These are phyloP conservation scores for Steinernema scapterisci DNA, from an alignment of 2,888 invertebrate species.

Conservation along the genomic window DNA sequence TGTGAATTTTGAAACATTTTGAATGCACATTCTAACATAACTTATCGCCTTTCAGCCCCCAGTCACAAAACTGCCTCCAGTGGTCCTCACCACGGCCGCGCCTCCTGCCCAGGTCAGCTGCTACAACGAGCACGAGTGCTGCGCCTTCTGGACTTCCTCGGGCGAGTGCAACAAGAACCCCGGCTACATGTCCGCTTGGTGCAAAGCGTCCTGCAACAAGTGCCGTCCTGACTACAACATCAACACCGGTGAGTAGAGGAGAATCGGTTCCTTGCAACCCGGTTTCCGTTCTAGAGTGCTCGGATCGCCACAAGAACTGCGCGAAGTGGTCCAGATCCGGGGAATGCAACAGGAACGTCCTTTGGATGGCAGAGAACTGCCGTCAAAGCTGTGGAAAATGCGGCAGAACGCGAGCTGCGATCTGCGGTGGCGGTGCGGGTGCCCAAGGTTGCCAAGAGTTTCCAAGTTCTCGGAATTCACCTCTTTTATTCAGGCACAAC, in stretches of 20 bases:
- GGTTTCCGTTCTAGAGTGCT: slow-evolving; percentile 49
- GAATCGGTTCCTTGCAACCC: not conserved
- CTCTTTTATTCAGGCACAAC: slow-evolving; percentile 12
- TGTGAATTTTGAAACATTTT: too few relatives aligned
- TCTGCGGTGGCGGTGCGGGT: slow-evolving; percentile 46
- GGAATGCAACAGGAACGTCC: slow-evolving; percentile 57
- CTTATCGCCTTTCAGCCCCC: slow-evolving; percentile 6
- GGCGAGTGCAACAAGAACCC: slow-evolving; percentile 58
- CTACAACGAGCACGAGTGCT: slow-evolving; percentile 63
- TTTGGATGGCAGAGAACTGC: slow-evolving; percentile 65
- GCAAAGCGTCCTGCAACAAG: slow-evolving; percentile 56
- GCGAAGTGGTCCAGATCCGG: slow-evolving; percentile 52
- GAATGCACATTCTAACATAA: too few relatives aligned
- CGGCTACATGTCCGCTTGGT: slow-evolving; percentile 60
- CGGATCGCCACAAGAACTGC: slow-evolving; percentile 59
- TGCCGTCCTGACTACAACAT: slow-evolving; percentile 47
- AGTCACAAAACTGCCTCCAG: slow-evolving; percentile 26
- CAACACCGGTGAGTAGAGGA: not conserved
- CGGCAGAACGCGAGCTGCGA: slow-evolving; percentile 46
- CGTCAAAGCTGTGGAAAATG: slow-evolving; percentile 56
- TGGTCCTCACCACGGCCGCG: slow-evolving; percentile 35
- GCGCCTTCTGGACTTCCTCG: slow-evolving; percentile 51
- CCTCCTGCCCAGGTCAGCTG: slow-evolving; percentile 43
- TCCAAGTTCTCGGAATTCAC: not conserved
- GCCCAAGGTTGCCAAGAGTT: not conserved